A percentile compares a stretch with the other conserved stretches of the same genome.
Evolutionary conservation across 2,888 invertebrate species (phyloP).

Genomic region (Amblyjoppa proteus): DNA sequence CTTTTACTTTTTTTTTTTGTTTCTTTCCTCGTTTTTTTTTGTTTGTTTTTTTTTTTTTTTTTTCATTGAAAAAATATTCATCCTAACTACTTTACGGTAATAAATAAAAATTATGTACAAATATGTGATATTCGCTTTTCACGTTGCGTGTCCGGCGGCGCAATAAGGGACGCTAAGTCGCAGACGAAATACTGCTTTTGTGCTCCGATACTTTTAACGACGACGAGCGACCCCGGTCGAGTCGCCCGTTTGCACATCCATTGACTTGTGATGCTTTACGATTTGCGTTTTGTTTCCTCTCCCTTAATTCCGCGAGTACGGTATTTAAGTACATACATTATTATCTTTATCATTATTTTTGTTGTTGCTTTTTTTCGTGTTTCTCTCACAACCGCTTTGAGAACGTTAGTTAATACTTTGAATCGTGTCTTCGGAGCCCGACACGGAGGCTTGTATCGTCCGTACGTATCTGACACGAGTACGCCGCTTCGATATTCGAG

Average conservation of each 20-base stretch:
- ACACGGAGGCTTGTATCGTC: slow-evolving; percentile 15
- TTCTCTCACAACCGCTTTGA: slow-evolving; percentile 65
- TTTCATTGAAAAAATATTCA: slow-evolving; percentile 52
- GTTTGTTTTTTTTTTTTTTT: neutral
- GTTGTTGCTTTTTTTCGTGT: neutral
- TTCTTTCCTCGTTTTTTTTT: too few relatives aligned
- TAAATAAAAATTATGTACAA: slow-evolving; percentile 69
- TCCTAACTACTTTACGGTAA: slow-evolving; percentile 33
- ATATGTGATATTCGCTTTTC: slow-evolving; percentile 23
- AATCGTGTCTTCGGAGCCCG: slow-evolving; percentile 54
- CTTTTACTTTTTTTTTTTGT: too few relatives aligned
- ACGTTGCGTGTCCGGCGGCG: slow-evolving; percentile 9
- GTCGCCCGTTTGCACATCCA: slow-evolving; percentile 34
- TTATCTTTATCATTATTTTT: slow-evolving; percentile 37
- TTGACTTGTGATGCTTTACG: slow-evolving; percentile 58
- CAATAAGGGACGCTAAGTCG: slow-evolving; percentile 10
- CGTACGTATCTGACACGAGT: neutral
- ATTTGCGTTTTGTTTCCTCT: neutral
- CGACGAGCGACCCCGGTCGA: slow-evolving; percentile 33
- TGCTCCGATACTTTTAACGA: slow-evolving; percentile 40
- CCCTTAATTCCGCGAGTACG: slow-evolving; percentile 13
- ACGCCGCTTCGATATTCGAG: neutral
- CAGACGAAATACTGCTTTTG: slow-evolving; percentile 35
- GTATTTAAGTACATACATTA: slow-evolving; percentile 53
- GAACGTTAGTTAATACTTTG: slow-evolving; percentile 68